These are phyloP conservation scores for Istiophorus platypterus DNA, from an alignment of 2,113 vertebrate genomes.

Conservation along the genomic window DNA sequence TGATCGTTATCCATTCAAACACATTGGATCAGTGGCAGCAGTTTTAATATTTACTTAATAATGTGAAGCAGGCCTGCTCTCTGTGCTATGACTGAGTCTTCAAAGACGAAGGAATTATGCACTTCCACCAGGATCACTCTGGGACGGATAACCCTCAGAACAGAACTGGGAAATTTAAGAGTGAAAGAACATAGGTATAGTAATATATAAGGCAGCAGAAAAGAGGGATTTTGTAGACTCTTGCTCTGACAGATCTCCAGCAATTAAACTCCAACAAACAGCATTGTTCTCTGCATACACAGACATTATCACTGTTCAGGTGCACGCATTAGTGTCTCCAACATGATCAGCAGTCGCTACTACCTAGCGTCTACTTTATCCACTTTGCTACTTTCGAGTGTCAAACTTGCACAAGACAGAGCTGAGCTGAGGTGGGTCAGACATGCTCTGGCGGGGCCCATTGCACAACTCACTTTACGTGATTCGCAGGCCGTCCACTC, in stretches of 20 bases:
- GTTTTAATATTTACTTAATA: conserved; percentile 37
- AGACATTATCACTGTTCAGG: too few species aligned
- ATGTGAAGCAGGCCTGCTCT: neutral
- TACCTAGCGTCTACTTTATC: neutral
- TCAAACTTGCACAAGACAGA: neutral
- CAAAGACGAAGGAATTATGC: conserved; percentile 16
- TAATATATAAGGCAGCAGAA: too few species aligned
- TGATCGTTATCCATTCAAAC: conserved; percentile 1
- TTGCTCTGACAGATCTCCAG: too few species aligned
- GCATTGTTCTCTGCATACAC: too few species aligned
- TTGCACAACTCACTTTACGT: neutral
- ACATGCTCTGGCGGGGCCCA: neutral
- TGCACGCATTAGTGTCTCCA: neutral
- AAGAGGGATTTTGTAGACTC: too few species aligned
- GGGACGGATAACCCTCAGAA: neutral
- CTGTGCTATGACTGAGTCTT: neutral
- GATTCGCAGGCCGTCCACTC: neutral
- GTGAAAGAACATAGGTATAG: neutral
- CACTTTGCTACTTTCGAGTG: neutral
- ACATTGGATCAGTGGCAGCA: conserved; percentile 7
- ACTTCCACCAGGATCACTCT: neutral
- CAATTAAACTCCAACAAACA: too few species aligned
- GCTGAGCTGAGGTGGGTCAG: neutral
- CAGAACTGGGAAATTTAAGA: neutral
- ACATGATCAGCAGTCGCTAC: too few species aligned